phyloP scores from a whole-genome alignment of 2,113 vertebrate species.

The Centrocercus urophasianus region DNA sequence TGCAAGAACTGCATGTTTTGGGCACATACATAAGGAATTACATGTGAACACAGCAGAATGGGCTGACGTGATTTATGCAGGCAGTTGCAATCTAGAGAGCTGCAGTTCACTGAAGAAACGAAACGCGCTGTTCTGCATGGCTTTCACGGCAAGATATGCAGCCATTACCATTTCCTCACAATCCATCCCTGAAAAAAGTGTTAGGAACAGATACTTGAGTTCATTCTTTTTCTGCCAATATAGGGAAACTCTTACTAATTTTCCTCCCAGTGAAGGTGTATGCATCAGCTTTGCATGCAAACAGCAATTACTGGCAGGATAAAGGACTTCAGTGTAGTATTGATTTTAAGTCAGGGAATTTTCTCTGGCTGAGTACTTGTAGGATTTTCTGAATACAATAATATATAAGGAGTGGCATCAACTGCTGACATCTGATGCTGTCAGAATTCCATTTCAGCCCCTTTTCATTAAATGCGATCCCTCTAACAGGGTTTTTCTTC shows the following conservation, averaged over 20 bases:
- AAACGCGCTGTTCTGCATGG: background rate
- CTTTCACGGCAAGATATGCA: background rate
- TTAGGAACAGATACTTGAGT: background rate
- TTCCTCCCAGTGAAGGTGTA: slow-evolving; percentile 33
- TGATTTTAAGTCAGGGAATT: slow-evolving; percentile 73
- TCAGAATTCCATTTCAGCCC: slow-evolving; percentile 28
- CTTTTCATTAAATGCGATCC: slow-evolving; percentile 45
- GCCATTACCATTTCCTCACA: background rate
- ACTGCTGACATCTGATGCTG: background rate
- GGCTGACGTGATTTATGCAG: background rate
- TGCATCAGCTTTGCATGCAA: slow-evolving; percentile 62
- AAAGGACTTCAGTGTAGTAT: slow-evolving; percentile 40
- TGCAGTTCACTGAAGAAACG: background rate
- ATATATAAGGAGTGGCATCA: slow-evolving; percentile 6
- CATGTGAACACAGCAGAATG: background rate
- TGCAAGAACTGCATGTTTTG: accelerated
- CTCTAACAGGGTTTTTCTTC: background rate
- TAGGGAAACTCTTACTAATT: slow-evolving; percentile 55
- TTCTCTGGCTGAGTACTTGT: slow-evolving; percentile 24
- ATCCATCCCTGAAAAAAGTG: background rate
- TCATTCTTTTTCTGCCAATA: slow-evolving; percentile 51
- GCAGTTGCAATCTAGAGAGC: background rate
- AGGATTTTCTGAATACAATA: slow-evolving; percentile 45
- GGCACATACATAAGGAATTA: background rate
- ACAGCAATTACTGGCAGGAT: slow-evolving; percentile 56